A percentile compares a stretch with the other conserved stretches of the same genome.
phyloP scores from a whole-genome alignment of 92 coral and sea anemone species.

The Epizoanthus scotinus region DNA sequence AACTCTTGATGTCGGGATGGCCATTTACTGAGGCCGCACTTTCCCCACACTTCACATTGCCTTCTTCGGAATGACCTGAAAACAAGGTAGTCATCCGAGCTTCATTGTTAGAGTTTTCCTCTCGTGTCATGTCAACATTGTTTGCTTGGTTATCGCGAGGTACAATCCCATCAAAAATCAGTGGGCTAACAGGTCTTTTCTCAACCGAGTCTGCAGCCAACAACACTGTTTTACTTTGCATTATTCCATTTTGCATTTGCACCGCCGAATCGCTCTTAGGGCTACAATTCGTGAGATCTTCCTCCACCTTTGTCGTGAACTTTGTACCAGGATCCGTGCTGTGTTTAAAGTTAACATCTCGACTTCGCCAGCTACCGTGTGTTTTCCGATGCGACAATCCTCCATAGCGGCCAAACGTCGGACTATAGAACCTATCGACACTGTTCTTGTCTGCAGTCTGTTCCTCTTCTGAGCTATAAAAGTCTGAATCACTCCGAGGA shows the following conservation, averaged over 20 bases:
- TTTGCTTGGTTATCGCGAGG: neutral
- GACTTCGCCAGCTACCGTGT: constrained; percentile 2
- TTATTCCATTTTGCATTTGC: neutral
- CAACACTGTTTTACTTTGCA: neutral
- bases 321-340: constrained; percentile 42
- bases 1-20: neutral
- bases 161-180: neutral
- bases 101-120: neutral
- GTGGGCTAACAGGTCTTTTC: neutral
- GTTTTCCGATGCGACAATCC: neutral
- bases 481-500: constrained; percentile 63
- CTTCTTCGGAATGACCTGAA: neutral
- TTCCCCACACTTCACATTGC: neutral
- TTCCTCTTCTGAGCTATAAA: constrained; percentile 71
- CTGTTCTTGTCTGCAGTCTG: neutral
- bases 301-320: neutral
- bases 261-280: constrained; percentile 50
- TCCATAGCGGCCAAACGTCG: neutral
- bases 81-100: neutral
- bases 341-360: constrained; percentile 27
- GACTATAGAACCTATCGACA: neutral
- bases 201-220: neutral
- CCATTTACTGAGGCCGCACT: neutral
- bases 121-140: neutral
- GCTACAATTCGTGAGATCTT: constrained; percentile 23